phyloP scores from a whole-genome alignment of 2,797 vertebrate genomes.

The Mormyrops boulengeri region DNA sequence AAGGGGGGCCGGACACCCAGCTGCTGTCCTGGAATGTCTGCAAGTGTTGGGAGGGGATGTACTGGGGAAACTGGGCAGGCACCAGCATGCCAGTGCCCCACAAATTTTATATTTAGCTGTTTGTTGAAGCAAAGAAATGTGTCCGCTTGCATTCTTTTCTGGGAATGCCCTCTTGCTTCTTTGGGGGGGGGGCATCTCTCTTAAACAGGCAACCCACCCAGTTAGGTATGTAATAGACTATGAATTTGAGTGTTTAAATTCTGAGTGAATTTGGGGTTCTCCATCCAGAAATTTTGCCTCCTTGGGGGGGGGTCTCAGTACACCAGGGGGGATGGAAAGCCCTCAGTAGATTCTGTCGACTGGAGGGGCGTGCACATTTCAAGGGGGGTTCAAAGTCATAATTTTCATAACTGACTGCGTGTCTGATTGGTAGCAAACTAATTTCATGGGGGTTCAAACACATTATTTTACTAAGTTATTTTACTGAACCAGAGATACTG shows the following conservation, averaged over 20 bases:
- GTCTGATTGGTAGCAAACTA: not conserved
- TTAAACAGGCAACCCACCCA: not conserved
- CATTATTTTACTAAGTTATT: not conserved
- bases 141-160: not conserved
- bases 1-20: not conserved
- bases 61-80: not conserved
- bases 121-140: not conserved
- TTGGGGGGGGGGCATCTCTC: not conserved
- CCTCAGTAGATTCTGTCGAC: not conserved
- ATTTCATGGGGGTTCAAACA: not conserved
- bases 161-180: not conserved
- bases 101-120: conserved; percentile 8
- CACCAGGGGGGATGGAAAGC: not conserved
- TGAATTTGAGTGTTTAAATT: not conserved
- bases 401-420: not conserved
- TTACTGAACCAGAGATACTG: not conserved
- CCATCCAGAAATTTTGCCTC: not conserved
- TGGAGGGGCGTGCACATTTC: not conserved
- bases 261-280: not conserved
- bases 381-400: not conserved
- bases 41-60: not conserved
- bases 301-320: not conserved
- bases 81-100: not conserved
- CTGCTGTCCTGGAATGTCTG: not conserved
- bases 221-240: not conserved